Evolutionary conservation across 2,113 vertebrate genomes (phyloP).

Genomic region (Cyprinodon tularosa): DNA sequence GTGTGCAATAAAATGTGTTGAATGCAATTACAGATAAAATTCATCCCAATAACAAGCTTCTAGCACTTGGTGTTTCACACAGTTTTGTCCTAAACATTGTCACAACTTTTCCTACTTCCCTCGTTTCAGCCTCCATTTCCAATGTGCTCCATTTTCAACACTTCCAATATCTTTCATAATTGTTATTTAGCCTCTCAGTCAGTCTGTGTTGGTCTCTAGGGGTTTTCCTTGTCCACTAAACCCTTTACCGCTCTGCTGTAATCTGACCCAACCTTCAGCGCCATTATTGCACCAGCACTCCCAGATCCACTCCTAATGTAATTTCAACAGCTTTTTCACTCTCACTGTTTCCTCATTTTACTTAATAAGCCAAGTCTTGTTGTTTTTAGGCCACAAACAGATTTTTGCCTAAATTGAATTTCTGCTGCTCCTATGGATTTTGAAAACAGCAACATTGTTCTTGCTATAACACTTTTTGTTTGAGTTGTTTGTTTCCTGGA

Average conservation of each 20-base stretch:
- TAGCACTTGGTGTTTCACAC: neutral
- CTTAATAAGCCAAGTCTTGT: constrained; percentile 77
- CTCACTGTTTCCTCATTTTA: constrained; percentile 73
- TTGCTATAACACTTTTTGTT: constrained; percentile 13
- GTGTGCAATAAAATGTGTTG: neutral
- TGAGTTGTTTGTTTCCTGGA: constrained; percentile 8
- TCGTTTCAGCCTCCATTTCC: constrained; percentile 24
- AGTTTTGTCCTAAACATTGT: constrained; percentile 1
- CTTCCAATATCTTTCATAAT: constrained; percentile 52
- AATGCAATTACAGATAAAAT: neutral
- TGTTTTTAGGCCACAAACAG: constrained; percentile 74
- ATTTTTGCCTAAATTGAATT: constrained; percentile 74
- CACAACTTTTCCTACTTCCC: constrained; percentile 40
- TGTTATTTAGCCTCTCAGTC: constrained; percentile 47
- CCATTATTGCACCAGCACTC: constrained; percentile 74
- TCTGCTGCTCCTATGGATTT: constrained; percentile 40
- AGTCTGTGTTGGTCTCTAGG: constrained; percentile 46
- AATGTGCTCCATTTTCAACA: constrained; percentile 44
- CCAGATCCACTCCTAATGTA: constrained; percentile 75
- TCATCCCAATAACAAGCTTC: neutral
- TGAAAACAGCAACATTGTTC: constrained; percentile 26
- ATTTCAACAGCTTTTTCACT: constrained; percentile 71
- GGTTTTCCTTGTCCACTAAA: constrained; percentile 65
- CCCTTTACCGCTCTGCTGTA: constrained; percentile 65
- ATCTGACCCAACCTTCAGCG: constrained; percentile 63